phyloP scores from a whole-genome alignment of 2,797 vertebrate species.

The Brotula barbata region DNA sequence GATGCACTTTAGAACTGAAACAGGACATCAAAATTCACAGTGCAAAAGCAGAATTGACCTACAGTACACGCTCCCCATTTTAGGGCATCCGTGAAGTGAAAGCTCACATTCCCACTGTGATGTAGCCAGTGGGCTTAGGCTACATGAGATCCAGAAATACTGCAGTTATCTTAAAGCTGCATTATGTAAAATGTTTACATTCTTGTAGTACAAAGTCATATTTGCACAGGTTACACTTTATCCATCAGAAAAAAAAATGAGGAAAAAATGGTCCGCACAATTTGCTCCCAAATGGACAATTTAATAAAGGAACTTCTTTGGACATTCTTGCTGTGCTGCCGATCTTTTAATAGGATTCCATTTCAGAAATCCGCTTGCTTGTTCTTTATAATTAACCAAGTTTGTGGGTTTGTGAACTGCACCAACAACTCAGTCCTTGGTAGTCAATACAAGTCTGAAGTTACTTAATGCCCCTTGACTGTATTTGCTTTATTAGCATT shows the following conservation, averaged over 20 bases:
- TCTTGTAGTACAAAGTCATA: conserved; percentile 3
- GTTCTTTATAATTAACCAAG: no score
- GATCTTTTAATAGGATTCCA: no score
- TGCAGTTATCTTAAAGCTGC: conserved; percentile 17
- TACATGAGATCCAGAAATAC: conserved; percentile 39
- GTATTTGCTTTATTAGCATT: neutral
- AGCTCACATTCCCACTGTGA: conserved; percentile 4
- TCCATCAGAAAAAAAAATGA: no score
- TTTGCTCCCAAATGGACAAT: no score
- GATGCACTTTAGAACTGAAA: conserved; percentile 18
- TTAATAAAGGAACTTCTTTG: no score
- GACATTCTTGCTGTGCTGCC: no score
- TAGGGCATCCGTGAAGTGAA: neutral
- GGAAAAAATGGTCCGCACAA: no score
- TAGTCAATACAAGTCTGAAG: conserved; percentile 1
- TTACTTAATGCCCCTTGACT: conserved; percentile 4
- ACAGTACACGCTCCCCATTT: conserved; percentile 1
- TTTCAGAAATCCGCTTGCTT: no score
- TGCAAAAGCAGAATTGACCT: conserved; percentile 44
- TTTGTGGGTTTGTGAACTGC: no score
- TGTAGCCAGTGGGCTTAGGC: conserved; percentile 19
- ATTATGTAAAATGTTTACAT: conserved; percentile 5
- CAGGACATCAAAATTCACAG: conserved; percentile 54
- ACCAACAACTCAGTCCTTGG: no score
- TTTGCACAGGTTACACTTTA: neutral